Evolutionary conservation across 2,113 vertebrate species (phyloP).

Genomic region (Dunckerocampus dactyliophorus): DNA sequence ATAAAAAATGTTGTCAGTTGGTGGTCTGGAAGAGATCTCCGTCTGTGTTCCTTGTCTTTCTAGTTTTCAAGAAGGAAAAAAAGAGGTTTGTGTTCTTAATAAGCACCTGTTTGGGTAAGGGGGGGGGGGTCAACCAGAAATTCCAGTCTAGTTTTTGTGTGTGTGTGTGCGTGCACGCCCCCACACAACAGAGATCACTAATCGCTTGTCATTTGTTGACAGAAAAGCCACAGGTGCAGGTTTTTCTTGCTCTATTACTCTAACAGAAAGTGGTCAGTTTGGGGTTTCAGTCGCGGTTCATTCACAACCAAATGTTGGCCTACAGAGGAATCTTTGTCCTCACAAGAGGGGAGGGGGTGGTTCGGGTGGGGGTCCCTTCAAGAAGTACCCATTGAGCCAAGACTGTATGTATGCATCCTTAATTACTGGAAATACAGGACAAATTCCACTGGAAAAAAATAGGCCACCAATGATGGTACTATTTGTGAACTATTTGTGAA

Average conservation of each 20-base stretch:
- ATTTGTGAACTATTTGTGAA: too few species aligned
- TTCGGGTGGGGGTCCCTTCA: neutral
- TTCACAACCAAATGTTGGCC: slow-evolving; percentile 37
- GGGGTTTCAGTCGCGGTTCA: slow-evolving; percentile 14
- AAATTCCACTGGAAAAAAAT: too few species aligned
- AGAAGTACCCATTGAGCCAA: slow-evolving; percentile 1
- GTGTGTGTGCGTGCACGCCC: slow-evolving; percentile 10
- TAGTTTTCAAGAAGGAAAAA: slow-evolving; percentile 24
- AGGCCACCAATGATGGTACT: too few species aligned
- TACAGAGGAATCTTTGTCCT: slow-evolving; percentile 27
- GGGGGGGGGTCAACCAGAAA: slow-evolving; percentile 34
- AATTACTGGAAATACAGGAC: too few species aligned
- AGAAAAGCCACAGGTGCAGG: slow-evolving; percentile 54
- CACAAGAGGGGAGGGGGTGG: neutral
- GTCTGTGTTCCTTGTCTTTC: slow-evolving; percentile 7
- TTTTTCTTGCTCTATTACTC: slow-evolving; percentile 37
- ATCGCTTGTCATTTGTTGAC: slow-evolving; percentile 55
- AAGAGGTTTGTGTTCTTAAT: slow-evolving; percentile 48
- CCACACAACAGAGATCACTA: slow-evolving; percentile 42
- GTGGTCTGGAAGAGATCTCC: slow-evolving; percentile 49
- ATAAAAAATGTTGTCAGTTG: slow-evolving; percentile 16
- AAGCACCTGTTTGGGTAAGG: slow-evolving; percentile 53
- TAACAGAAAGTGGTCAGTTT: slow-evolving; percentile 16
- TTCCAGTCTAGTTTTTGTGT: slow-evolving; percentile 53
- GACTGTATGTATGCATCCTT: slow-evolving; percentile 8